Evolutionary conservation across 2,113 vertebrate genomes (phyloP).

Genomic region (Cricetomys ansorgei): DNA sequence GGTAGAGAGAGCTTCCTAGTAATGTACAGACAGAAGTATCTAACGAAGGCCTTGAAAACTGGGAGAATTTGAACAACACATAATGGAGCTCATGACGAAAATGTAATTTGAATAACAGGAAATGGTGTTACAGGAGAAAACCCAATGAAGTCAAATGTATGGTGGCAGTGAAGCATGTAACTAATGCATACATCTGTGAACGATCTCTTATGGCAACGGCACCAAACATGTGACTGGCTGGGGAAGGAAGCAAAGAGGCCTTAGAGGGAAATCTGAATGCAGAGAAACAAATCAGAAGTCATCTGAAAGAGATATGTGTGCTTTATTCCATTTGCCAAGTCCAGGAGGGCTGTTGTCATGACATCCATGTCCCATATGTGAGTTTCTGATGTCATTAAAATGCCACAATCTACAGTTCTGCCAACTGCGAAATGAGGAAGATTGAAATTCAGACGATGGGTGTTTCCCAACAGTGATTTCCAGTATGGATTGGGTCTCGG

Average conservation of each 20-base stretch:
- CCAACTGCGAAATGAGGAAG: not conserved
- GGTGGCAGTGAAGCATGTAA: not conserved
- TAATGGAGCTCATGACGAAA: not conserved
- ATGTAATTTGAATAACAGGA: not conserved
- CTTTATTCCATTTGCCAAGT: not conserved
- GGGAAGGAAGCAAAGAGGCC: not conserved
- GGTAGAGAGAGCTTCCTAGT: not conserved
- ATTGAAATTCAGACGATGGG: not conserved
- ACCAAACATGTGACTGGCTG: not conserved
- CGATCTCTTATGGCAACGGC: not conserved
- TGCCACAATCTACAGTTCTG: not conserved
- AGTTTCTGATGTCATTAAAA: constrained; percentile 23
- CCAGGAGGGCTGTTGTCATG: not conserved
- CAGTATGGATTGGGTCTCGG: not conserved
- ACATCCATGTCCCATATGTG: not conserved
- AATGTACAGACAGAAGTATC: not conserved
- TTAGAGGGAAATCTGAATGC: not conserved
- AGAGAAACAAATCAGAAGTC: not conserved
- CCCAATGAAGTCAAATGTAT: not conserved
- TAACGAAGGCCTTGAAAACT: not conserved
- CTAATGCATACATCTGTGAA: not conserved
- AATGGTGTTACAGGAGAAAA: not conserved
- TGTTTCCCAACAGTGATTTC: not conserved
- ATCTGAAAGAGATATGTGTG: not conserved
- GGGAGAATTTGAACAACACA: not conserved